Evolutionary conservation across 2,888 invertebrate genomes (phyloP).

Genomic region (Syrphus vitripennis): DNA sequence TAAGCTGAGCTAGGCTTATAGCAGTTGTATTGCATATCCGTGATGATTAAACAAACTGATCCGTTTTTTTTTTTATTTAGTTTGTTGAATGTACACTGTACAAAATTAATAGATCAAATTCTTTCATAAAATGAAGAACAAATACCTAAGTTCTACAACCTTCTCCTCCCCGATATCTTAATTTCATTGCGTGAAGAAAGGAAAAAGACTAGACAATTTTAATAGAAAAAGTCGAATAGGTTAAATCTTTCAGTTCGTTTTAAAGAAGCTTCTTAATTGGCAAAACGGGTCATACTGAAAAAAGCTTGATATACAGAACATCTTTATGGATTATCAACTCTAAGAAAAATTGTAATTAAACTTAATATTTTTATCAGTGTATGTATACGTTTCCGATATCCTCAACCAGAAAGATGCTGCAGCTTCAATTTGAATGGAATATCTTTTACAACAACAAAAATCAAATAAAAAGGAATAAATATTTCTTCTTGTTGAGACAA

Average conservation of each 20-base stretch:
- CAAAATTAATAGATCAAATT: background rate
- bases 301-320: too few species aligned
- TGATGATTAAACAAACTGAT: conserved; percentile 54
- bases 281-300: too few species aligned
- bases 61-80: background rate
- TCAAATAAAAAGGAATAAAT: background rate
- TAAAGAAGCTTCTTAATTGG: too few species aligned
- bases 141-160: too few species aligned
- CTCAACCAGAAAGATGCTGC: conserved; percentile 31
- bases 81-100: background rate
- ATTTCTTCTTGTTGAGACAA: conserved; percentile 41
- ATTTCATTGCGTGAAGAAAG: too few species aligned
- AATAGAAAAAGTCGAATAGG: too few species aligned
- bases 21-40: conserved; percentile 33
- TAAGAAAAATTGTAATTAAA: too few species aligned
- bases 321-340: too few species aligned
- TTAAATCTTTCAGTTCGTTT: too few species aligned
- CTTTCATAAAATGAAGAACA: too few species aligned
- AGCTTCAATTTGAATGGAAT: conserved; percentile 13
- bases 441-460: background rate
- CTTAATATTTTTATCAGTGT: background rate
- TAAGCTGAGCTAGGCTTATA: conserved; percentile 20
- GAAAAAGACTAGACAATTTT: too few species aligned
- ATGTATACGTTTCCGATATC: conserved; percentile 39
- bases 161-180: too few species aligned